phyloP scores from a whole-genome alignment of 2,797 vertebrate species.

The Acanthiza pusilla region DNA sequence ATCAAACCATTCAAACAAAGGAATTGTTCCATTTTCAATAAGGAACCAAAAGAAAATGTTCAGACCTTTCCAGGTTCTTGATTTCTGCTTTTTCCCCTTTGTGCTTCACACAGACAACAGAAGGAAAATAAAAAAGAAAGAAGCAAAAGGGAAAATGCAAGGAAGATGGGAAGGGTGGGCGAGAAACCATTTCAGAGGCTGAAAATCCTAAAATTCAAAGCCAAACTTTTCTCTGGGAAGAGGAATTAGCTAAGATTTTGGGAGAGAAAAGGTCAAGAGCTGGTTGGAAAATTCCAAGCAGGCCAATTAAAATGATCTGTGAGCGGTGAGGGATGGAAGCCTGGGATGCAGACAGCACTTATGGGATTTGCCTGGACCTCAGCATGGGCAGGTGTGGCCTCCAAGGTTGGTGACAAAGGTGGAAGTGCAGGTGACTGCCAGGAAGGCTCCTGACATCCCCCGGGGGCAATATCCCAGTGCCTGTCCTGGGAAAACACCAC shows the following conservation, averaged over 20 bases:
- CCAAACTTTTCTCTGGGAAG: background rate
- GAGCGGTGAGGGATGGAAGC: background rate
- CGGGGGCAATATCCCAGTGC: background rate
- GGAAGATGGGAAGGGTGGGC: background rate
- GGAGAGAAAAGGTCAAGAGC: background rate
- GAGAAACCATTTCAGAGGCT: background rate
- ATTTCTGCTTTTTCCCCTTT: background rate
- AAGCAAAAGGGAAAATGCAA: background rate
- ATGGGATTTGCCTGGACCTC: background rate
- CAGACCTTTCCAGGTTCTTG: background rate
- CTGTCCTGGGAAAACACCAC: background rate
- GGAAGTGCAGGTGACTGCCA: fast-evolving
- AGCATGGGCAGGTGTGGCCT: background rate
- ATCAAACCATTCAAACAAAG: background rate
- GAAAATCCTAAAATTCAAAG: background rate
- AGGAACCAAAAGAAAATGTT: background rate
- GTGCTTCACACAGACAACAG: background rate
- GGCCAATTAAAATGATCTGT: background rate
- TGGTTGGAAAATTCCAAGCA: background rate
- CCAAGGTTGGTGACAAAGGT: background rate
- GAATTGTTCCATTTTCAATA: background rate
- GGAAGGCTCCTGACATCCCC: background rate
- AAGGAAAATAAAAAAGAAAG: background rate
- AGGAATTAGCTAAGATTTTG: background rate
- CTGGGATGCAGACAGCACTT: background rate